Base-by-base conservation (phyloP, 2,888 invertebrate species). In the Drosophila kanekoi region DNA sequence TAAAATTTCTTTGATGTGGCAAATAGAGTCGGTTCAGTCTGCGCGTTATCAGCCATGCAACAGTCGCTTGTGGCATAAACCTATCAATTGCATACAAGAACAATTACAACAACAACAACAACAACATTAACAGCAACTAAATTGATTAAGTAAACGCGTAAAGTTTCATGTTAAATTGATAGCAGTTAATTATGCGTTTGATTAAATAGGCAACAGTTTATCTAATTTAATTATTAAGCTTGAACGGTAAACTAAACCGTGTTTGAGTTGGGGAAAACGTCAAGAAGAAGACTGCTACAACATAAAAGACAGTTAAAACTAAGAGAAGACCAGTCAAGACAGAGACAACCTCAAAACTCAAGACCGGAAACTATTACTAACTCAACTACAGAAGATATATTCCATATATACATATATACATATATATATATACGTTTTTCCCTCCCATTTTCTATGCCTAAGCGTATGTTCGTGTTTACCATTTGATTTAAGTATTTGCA, bases 401-500 rank as follows among this genome's bases (percentile, higher is more conserved):
- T 52, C 11, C 57, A 41, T 40, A 61, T 60, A 11, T 37, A 45
- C 57, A 41, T 40, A 61, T 60, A 11, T 37, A 45, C 32, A 44
- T 23, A 53, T 66, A 76, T 54, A 58, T 60, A 63, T 54, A 58
- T 77, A 73, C 53, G 48, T 65, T 60, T 72, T 61, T 41, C 51
- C 63, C 53, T 54, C 59, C 41, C 37, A 33, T 51, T 61, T 59
- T 65, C 53, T 75, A 85, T 72, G 72, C 81, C 82, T 82, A 81
- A 85, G 77, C 77, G 77, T 69, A 63, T 81, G 81, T 81, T 77
- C 73, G 71, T 84, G 82, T 82, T 81, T 74, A 84, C 62, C 67
- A 81, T 84, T 85, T 81, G 71, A 79, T 80, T 87, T 84, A 82
- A 82, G 85, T 77, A 80, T 43, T 53, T 76, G 61, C 62, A 57